Evolutionary conservation across 1,140 invertebrate species (phyloP).

Genomic region (Leptonema lineaticorne): DNA sequence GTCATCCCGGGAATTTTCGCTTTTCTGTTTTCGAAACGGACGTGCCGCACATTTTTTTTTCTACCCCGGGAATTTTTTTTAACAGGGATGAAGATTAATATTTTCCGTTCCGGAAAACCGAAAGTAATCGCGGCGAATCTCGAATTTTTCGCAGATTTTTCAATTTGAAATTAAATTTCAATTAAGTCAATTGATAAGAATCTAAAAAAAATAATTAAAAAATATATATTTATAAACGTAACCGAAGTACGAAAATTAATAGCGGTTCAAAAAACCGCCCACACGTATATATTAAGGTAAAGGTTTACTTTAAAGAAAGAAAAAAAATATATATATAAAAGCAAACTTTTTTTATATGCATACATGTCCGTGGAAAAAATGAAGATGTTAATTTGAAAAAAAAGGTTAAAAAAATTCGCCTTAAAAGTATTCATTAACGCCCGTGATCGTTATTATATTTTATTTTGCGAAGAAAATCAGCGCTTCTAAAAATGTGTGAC

Average conservation of each 20-base stretch:
- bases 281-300: background rate
- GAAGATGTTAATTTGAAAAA: conserved; percentile 16
- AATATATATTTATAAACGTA: background rate
- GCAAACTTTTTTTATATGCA: background rate
- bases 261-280: background rate
- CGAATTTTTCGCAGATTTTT: conserved; percentile 14
- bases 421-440: conserved; percentile 14
- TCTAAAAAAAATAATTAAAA: background rate
- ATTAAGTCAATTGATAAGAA: background rate
- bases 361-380: too few species aligned
- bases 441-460: background rate
- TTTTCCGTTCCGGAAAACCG: too few species aligned
- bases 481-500: background rate
- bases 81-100: background rate
- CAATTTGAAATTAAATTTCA: too few species aligned
- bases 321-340: too few species aligned
- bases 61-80: background rate
- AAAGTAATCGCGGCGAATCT: background rate
- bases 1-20: conserved; percentile 12
- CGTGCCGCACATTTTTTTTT: background rate
- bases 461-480: background rate
- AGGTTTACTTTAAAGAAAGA: too few species aligned
- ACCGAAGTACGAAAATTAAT: background rate
- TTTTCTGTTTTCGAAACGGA: background rate
- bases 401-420: background rate